Base-by-base conservation (phyloP, 2,113 vertebrate species). In the Zosterops pallidus region DNA sequence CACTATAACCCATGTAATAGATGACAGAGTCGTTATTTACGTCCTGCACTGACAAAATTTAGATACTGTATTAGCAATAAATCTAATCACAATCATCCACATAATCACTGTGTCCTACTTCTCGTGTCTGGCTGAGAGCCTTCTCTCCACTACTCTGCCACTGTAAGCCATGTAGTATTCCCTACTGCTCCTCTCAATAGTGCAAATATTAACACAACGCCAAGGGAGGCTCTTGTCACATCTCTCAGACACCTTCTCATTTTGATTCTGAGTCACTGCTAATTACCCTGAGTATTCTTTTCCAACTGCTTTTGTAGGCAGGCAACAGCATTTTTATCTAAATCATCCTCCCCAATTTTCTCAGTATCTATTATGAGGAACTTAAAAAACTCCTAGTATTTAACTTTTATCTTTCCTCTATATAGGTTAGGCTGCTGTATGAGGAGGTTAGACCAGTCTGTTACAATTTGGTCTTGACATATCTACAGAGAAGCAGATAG, bases 51-150 rank as follows among this genome's bases (percentile, higher is more conserved):
- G 39, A 24, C n/a, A 89, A 47, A 47, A 76, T 55, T 75, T 75
- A 68, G 11, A 55, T 41, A 47, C 17, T 47, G 28, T 47, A 41
- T 47, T 41, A 89, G 11, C 53, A 68, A 75, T 22, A 76, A 69
- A 68, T 68, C 39, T 68, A 82, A 60, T n/a, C 46, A 55, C 31
- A 76, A 23, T 55, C 62, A 69, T 31, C 24, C 20, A 68, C 14
- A 53, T 53, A 83, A 83, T 83, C 63, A 69, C 28, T 60, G 47
- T 53, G 39, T 76, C 47, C 63, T 49, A 69, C 14, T 47, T 76
- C 46, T 31, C 0, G 0, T 18, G n/a, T 25, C 47, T 76, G 47
- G 29, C 41, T 0, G 0, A 53, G 24, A 35, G 47, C 60, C 53
- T 81, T 52, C 29, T 55, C 33, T 39, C 24, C n/a, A 41, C 63